Conservation (phyloP, 2,797 vertebrate species). For the Catamblyrhynchus diadema region DNA sequence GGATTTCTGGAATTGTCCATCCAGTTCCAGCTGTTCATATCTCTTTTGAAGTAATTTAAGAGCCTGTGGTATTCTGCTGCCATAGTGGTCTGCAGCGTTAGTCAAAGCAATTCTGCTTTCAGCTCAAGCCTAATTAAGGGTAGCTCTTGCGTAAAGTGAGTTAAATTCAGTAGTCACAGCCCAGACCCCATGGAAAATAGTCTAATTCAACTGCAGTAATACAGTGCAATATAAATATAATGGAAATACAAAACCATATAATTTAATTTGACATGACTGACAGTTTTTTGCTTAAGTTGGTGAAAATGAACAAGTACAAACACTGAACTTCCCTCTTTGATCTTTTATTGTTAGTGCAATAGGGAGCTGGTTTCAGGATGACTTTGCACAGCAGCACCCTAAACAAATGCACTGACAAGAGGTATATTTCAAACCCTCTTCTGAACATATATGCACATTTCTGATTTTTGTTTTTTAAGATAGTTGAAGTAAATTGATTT, state of each 20-base stretch:
- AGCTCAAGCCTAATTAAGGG: conserved; percentile 37
- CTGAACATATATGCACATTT: not conserved
- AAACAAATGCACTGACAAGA: not conserved
- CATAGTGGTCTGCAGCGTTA: not conserved
- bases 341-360: not conserved
- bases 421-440: not conserved
- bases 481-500: not conserved
- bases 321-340: not conserved
- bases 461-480: not conserved
- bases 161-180: conserved; percentile 43
- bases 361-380: not conserved
- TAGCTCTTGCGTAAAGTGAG: conserved; percentile 41
- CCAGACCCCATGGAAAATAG: conserved; percentile 43
- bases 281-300: not conserved
- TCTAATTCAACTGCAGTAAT: conserved; percentile 44
- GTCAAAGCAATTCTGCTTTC: conserved; percentile 17
- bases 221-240: conserved; percentile 47
- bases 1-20: not conserved
- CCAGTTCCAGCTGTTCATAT: not conserved
- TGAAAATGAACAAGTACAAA: not conserved
- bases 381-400: not conserved
- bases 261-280: conserved; percentile 50
- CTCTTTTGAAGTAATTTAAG: not conserved
- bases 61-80: not conserved
- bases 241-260: conserved; percentile 50